These are phyloP conservation scores for Horisme vitalbata DNA, from an alignment of 2,888 invertebrate genomes.

Conservation along the genomic window DNA sequence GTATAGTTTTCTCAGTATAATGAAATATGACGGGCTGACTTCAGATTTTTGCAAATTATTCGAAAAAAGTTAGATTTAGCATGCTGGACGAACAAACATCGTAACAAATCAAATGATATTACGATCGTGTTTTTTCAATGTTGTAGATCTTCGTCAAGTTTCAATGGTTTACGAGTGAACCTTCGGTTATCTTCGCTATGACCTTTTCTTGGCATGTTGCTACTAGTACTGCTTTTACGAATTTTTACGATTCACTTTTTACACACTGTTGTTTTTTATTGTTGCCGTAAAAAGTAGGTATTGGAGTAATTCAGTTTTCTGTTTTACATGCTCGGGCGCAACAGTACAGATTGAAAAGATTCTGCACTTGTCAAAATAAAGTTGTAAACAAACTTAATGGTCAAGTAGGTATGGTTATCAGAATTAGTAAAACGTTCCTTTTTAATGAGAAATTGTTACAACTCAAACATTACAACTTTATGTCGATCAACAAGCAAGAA, in stretches of 20 bases:
- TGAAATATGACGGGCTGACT: not conserved
- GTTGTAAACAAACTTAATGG: too few species aligned
- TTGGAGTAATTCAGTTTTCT: slow-evolving; percentile 44
- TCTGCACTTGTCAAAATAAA: slow-evolving; percentile 11
- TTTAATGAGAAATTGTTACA: too few species aligned
- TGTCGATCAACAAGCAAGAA: too few species aligned
- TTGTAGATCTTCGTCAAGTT: too few species aligned
- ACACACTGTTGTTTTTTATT: slow-evolving; percentile 66
- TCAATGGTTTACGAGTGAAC: too few species aligned
- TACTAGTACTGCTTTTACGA: slow-evolving; percentile 77
- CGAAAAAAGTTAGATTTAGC: too few species aligned
- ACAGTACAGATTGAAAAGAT: slow-evolving; percentile 27
- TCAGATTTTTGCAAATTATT: not conserved
- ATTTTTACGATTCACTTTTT: slow-evolving; percentile 73
- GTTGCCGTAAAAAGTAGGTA: slow-evolving; percentile 54
- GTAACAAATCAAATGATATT: too few species aligned
- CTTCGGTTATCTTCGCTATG: slow-evolving; percentile 48
- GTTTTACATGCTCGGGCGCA: slow-evolving; percentile 32
- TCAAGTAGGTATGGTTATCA: too few species aligned
- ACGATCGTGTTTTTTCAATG: not conserved
- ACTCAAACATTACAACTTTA: too few species aligned
- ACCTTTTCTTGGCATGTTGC: slow-evolving; percentile 67
- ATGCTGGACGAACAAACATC: too few species aligned
- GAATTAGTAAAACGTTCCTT: too few species aligned
- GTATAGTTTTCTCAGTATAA: not conserved